Percentiles rank a stretch among this genome's conserved stretches.
Evolutionary conservation across 1,140 invertebrate species (phyloP).

Genomic region (Drosophila tani): DNA sequence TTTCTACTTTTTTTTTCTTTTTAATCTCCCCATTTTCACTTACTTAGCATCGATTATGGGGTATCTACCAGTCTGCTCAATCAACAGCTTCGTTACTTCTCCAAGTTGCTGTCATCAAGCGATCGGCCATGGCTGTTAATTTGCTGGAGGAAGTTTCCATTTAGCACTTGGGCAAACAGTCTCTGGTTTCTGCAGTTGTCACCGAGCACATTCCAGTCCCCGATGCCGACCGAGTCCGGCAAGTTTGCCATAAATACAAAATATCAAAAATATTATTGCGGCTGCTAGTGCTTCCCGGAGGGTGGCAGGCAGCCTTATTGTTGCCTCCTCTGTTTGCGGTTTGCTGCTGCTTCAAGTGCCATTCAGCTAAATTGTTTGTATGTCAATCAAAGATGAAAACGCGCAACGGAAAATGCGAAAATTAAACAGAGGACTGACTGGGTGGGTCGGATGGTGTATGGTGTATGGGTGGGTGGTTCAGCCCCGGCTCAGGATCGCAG

Average conservation of each 20-base stretch:
- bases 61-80: not conserved
- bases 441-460: slow-evolving; percentile 1
- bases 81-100: not conserved
- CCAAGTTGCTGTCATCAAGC: slow-evolving; percentile 15
- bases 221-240: slow-evolving; percentile 7
- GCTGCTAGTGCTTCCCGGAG: slow-evolving; percentile 30
- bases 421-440: slow-evolving; percentile 61
- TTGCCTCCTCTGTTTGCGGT: slow-evolving; percentile 62
- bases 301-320: slow-evolving; percentile 59
- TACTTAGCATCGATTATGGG: no score
- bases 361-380: slow-evolving; percentile 84
- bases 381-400: slow-evolving; percentile 84
- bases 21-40: no score
- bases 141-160: slow-evolving; percentile 80
- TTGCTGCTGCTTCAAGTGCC: slow-evolving; percentile 74
- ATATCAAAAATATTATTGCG: slow-evolving; percentile 74
- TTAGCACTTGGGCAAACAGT: slow-evolving; percentile 80
- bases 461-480: slow-evolving; percentile 5
- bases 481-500: slow-evolving; percentile 11
- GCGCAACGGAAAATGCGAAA: slow-evolving; percentile 81
- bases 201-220: slow-evolving; percentile 44
- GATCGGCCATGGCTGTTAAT: slow-evolving; percentile 64
- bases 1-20: no score
- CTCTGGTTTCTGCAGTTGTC: slow-evolving; percentile 72
- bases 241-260: slow-evolving; percentile 74